These are phyloP conservation scores for Plotosus lineatus DNA, from an alignment of 2,113 vertebrate species.

Conservation along the genomic window DNA sequence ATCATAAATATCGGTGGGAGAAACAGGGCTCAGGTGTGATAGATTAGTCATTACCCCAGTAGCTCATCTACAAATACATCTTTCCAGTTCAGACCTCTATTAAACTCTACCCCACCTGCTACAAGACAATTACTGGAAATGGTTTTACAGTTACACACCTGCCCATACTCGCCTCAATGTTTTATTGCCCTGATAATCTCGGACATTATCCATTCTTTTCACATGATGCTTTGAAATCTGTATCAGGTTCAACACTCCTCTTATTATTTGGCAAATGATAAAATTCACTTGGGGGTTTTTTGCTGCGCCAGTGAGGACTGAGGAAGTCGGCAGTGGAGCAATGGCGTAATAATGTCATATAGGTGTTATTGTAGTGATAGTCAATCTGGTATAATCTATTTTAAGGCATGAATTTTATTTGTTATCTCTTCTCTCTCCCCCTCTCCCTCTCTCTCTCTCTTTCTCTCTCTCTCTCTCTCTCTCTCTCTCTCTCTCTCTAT, in stretches of 20 bases:
- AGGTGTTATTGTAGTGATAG: not conserved
- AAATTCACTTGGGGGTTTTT: slow-evolving; percentile 34
- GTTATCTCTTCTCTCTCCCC: too few species aligned
- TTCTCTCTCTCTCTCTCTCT: too few species aligned
- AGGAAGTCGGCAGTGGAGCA: slow-evolving; percentile 18
- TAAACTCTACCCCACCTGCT: slow-evolving; percentile 1
- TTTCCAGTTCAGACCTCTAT: not conserved
- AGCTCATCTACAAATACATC: not conserved
- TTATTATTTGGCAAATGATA: slow-evolving; percentile 47
- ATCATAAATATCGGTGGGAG: not conserved
- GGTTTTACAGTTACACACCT: slow-evolving; percentile 21
- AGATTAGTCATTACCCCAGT: not conserved
- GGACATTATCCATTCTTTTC: slow-evolving; percentile 49
- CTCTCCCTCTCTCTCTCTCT: too few species aligned
- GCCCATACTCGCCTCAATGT: slow-evolving; percentile 3
- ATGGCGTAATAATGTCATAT: slow-evolving; percentile 35
- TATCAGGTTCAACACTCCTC: slow-evolving; percentile 35
- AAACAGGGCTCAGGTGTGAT: slow-evolving; percentile 14
- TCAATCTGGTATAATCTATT: not conserved
- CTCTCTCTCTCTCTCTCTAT: too few species aligned
- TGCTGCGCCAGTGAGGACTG: slow-evolving; percentile 8
- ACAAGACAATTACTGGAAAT: slow-evolving; percentile 16
- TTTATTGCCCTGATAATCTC: slow-evolving; percentile 44
- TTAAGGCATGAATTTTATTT: too few species aligned
- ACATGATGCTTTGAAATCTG: slow-evolving; percentile 52